Evolutionary conservation across 2,888 invertebrate species (phyloP), one percentile per base, ranked within the genome.

Genomic region (Drosophila histrio): DNA sequence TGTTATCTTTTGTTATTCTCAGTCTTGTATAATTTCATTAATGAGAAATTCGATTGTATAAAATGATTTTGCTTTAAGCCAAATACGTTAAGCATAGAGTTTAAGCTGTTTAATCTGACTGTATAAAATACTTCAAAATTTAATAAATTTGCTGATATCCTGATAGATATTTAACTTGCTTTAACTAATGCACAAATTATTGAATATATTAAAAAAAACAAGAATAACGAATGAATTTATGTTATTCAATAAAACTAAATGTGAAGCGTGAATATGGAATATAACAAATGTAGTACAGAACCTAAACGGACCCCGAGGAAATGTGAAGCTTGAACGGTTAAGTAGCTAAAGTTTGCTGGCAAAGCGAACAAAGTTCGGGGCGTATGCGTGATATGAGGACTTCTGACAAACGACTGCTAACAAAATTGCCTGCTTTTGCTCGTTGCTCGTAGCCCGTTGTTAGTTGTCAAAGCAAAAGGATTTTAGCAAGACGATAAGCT

Each of bases 351-450:
- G 19, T 26, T 28, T 15, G 17, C 34, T 5, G 26, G 11, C 47
- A 54, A 60, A 30, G 34, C 43, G 24, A 46, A 19, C 11, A 30
- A 21, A 22, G 28, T 24, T 41, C 49, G 24, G 28, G 49, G 49
- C 62, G 77, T 68, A 77, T 76, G 78, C 70, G 76, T 77, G 65
- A 77, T 79, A 57, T 65, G 60, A 54, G 58, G 36, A 28, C 53
- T 43, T 43, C 65, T 74, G 61, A 62, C 60, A 86, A 74, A 59
- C 64, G 53, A 56, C 49, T 57, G 58, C 66, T 43, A 13, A 39
- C 17, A 61, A 74, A 52, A 77, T 77, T 77, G 66, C 46, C 77
- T 30, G 34, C 60, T 43, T 39, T 57, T 62, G 30, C 19, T 22
- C 15, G 36, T 21, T 32, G 30, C 13, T 28, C 8, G 36, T 32